These are phyloP conservation scores for Oligia fasciuncula DNA, from an alignment of 2,888 invertebrate genomes.

Conservation along the genomic window DNA sequence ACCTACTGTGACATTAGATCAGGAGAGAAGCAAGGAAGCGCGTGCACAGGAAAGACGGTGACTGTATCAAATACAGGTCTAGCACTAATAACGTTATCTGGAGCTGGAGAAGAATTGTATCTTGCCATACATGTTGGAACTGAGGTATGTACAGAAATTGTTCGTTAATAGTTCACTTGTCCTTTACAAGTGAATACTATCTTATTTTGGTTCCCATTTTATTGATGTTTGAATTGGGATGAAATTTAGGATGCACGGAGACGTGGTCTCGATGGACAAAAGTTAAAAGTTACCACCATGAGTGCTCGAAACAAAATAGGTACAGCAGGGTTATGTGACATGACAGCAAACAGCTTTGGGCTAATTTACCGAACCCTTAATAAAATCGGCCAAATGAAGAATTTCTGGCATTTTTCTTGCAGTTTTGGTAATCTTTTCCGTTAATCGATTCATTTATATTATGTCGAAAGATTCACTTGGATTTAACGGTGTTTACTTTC, in stretches of 20 bases:
- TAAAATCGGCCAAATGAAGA: not conserved
- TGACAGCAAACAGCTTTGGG: not conserved
- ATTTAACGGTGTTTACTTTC: not conserved
- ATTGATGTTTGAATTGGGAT: too few relatives aligned
- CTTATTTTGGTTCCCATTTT: too few relatives aligned
- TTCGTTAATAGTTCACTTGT: not conserved
- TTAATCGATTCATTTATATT: not conserved
- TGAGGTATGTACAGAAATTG: slow-evolving; percentile 72
- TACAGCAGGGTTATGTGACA: not conserved
- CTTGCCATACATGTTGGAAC: slow-evolving; percentile 90
- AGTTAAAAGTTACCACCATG: not conserved
- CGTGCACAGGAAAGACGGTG: slow-evolving; percentile 91
- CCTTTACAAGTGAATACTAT: not conserved
- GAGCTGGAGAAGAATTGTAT: slow-evolving; percentile 90
- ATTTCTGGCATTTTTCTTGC: not conserved
- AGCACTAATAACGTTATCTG: slow-evolving; percentile 88
- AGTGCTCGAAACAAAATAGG: not conserved
- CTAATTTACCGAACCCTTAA: not conserved
- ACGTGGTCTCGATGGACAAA: not conserved
- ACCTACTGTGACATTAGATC: slow-evolving; percentile 94
- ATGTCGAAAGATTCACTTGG: not conserved
- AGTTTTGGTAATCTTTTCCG: not conserved
- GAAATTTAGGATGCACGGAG: too few relatives aligned
- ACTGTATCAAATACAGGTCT: slow-evolving; percentile 88
- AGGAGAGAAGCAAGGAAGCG: slow-evolving; percentile 84